These are phyloP conservation scores for Procambarus virginalis DNA, from an alignment of 1,140 invertebrate species.

Conservation along the genomic window DNA sequence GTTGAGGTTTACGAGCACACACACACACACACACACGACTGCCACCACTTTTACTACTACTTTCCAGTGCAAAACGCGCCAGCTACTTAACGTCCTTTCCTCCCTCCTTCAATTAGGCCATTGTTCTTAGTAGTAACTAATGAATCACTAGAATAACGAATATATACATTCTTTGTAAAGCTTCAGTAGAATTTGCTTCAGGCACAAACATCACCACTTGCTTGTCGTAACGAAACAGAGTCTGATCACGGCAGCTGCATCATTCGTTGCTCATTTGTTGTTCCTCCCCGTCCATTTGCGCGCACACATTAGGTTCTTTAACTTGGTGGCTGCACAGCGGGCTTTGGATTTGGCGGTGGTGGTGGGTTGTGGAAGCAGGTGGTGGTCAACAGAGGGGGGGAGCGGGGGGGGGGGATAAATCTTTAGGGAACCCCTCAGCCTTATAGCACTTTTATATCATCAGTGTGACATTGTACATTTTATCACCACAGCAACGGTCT, in stretches of 20 bases:
- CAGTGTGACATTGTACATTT: constrained; percentile 45
- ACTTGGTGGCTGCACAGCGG: constrained; percentile 53
- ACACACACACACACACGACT: constrained; percentile 18
- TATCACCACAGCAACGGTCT: constrained; percentile 56
- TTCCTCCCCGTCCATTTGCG: constrained; percentile 51
- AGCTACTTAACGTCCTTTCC: constrained; percentile 51
- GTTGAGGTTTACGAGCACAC: constrained; percentile 54
- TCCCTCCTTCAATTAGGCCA: constrained; percentile 57
- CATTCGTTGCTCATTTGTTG: constrained; percentile 63
- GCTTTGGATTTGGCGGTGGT: constrained; percentile 51
- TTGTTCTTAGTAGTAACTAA: constrained; percentile 63
- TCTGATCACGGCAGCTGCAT: constrained; percentile 64
- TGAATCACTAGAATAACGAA: constrained; percentile 65
- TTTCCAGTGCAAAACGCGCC: constrained; percentile 45
- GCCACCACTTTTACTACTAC: constrained; percentile 49
- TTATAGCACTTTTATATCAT: constrained; percentile 53
- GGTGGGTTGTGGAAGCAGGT: constrained; percentile 60
- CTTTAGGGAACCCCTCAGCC: constrained; percentile 44
- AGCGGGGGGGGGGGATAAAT: constrained; percentile 21
- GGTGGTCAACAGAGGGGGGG: constrained; percentile 42
- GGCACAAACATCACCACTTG: constrained; percentile 64
- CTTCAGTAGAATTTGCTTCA: constrained; percentile 63
- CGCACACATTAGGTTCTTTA: constrained; percentile 16
- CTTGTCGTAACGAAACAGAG: constrained; percentile 61
- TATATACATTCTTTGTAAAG: constrained; percentile 65